Percentiles rank a stretch among this genome's conserved stretches.
Evolutionary conservation across 2,797 vertebrate species (phyloP).

Genomic region (Taenioides sp.): DNA sequence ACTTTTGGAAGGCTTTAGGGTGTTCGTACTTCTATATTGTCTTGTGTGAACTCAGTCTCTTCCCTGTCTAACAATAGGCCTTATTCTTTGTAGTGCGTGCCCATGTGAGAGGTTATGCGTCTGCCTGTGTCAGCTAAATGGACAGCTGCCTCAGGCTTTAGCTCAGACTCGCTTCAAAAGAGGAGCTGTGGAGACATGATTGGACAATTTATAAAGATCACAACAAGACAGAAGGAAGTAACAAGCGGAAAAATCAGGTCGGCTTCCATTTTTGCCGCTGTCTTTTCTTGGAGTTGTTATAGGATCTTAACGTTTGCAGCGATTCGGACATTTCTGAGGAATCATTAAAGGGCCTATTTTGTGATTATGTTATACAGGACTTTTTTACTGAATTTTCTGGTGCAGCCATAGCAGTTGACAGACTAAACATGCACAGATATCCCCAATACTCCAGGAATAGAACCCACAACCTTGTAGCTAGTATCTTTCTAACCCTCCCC

Average conservation of each 20-base stretch:
- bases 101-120: conserved; percentile 7
- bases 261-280: not conserved
- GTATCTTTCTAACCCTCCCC: not conserved
- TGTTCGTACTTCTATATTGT: not conserved
- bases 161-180: not conserved
- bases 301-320: not conserved
- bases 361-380: too few species aligned
- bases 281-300: not conserved
- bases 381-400: too few species aligned
- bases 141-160: not conserved
- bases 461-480: too few species aligned
- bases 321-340: not conserved
- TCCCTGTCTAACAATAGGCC: not conserved
- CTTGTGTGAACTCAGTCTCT: not conserved
- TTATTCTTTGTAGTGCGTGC: not conserved
- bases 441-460: too few species aligned
- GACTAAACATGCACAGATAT: too few species aligned
- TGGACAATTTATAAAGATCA: conserved; percentile 1
- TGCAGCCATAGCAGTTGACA: too few species aligned
- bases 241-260: not conserved
- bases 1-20: not conserved
- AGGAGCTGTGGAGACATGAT: not conserved
- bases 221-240: not conserved
- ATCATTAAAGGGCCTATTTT: too few species aligned
- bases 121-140: conserved; percentile 10